These are phyloP conservation scores for Pseudoatta argentina DNA, from an alignment of 1,140 invertebrate species.

Conservation along the genomic window DNA sequence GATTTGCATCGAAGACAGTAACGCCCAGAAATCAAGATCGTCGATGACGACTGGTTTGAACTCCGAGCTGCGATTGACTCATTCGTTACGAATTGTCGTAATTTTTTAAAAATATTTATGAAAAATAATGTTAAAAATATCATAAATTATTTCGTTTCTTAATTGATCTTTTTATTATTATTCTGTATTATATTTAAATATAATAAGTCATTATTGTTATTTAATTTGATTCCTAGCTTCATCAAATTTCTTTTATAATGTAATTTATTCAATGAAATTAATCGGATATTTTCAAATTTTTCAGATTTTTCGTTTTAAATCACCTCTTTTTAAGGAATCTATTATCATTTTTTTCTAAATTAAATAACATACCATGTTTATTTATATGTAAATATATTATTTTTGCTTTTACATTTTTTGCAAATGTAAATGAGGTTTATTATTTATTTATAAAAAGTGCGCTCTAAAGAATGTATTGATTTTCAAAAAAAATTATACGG, in stretches of 20 bases:
- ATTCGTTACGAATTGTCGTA: not conserved
- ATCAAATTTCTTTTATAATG: not conserved
- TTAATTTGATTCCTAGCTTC: not conserved
- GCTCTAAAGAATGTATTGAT: not conserved
- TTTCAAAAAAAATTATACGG: constrained; percentile 1
- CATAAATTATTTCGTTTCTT: not conserved
- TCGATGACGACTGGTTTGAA: constrained; percentile 37
- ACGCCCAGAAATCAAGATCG: constrained; percentile 65
- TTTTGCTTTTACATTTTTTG: not conserved
- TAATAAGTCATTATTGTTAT: not conserved
- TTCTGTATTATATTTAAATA: not conserved
- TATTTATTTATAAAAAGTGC: not conserved
- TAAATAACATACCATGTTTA: no score
- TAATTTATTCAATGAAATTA: no score
- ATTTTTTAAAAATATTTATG: not conserved
- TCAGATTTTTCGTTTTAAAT: not conserved
- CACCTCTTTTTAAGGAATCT: not conserved
- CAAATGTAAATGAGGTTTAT: not conserved
- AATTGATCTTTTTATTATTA: not conserved
- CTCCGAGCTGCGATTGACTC: constrained; percentile 11
- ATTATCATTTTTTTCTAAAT: not conserved
- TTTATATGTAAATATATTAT: not conserved
- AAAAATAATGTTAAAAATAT: not conserved
- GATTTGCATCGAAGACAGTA: constrained; percentile 63
- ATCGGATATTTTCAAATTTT: not conserved